Conservation (phyloP, 2,888 invertebrate species). For the Lasioglossum leucozonium region DNA sequence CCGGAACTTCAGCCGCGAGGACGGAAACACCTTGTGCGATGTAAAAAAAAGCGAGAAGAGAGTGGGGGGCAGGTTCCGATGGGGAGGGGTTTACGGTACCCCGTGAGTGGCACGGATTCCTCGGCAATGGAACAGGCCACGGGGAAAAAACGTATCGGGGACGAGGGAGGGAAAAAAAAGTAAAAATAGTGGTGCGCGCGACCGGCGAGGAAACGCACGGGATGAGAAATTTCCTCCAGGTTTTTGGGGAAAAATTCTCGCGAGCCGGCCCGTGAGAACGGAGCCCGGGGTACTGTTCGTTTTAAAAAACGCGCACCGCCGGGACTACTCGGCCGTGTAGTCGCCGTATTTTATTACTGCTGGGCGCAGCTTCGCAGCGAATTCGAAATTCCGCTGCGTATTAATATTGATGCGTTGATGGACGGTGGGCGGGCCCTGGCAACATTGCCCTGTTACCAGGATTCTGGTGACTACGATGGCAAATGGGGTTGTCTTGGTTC, state of each 20-base stretch:
- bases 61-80: constrained; percentile 40
- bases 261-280: constrained; percentile 74
- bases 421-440: background rate
- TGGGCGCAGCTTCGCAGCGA: background rate
- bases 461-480: background rate
- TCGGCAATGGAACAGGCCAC: constrained; percentile 70
- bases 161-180: constrained; percentile 72
- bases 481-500: background rate
- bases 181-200: constrained; percentile 79
- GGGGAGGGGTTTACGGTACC: constrained; percentile 81
- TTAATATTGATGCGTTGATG: constrained; percentile 5
- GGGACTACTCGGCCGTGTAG: constrained; percentile 16
- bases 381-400: background rate
- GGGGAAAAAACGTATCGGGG: constrained; percentile 59
- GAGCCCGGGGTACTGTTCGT: constrained; percentile 52
- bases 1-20: constrained; percentile 74
- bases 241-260: constrained; percentile 65
- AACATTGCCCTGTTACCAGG: background rate
- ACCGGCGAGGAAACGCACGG: constrained; percentile 45
- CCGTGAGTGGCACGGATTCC: constrained; percentile 83
- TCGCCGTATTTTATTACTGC: background rate
- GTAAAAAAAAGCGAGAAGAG: constrained; percentile 51
- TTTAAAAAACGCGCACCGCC: constrained; percentile 42
- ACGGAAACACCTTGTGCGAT: constrained; percentile 81
- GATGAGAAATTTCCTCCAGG: constrained; percentile 67